Evolutionary conservation across 1,140 invertebrate genomes (phyloP).

Genomic region (Vanessa tameamea): DNA sequence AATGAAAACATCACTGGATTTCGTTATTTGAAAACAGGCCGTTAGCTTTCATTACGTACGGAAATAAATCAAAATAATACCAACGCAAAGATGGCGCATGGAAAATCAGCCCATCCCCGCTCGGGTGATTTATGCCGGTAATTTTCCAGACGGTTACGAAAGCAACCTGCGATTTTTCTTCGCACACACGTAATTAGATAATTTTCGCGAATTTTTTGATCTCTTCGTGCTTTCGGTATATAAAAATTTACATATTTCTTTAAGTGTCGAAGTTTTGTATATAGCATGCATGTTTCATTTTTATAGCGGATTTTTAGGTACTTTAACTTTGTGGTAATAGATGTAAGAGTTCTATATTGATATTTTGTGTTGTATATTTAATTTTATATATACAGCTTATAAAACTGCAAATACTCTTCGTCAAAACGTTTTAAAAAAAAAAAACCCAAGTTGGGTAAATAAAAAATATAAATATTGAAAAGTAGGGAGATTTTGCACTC

Average conservation of each 20-base stretch:
- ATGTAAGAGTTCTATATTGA: too few relatives aligned
- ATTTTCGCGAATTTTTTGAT: conserved; percentile 63
- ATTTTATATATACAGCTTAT: too few relatives aligned
- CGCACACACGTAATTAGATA: conserved; percentile 77
- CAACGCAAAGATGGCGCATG: conserved; percentile 74
- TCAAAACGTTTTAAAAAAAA: too few relatives aligned
- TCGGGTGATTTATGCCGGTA: conserved; percentile 74
- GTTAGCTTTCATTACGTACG: conserved; percentile 70
- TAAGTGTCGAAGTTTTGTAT: conserved; percentile 2
- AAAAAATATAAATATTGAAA: too few relatives aligned
- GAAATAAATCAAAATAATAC: conserved; percentile 79
- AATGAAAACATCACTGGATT: conserved; percentile 58
- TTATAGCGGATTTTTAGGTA: background rate
- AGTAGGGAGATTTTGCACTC: too few relatives aligned
- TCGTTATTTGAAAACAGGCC: conserved; percentile 63
- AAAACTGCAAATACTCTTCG: too few relatives aligned
- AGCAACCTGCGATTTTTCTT: conserved; percentile 77
- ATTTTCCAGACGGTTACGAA: conserved; percentile 76
- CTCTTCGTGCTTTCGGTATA: conserved; percentile 18
- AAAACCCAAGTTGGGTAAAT: too few relatives aligned
- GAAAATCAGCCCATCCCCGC: conserved; percentile 68
- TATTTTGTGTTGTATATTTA: too few relatives aligned
- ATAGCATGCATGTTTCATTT: background rate
- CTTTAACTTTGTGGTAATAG: background rate
- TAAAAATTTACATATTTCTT: conserved; percentile 10